A percentile compares a stretch with the other conserved stretches of the same genome.
Evolutionary conservation across 2,113 vertebrate genomes (phyloP).

Genomic region (Rafetus swinhoei): DNA sequence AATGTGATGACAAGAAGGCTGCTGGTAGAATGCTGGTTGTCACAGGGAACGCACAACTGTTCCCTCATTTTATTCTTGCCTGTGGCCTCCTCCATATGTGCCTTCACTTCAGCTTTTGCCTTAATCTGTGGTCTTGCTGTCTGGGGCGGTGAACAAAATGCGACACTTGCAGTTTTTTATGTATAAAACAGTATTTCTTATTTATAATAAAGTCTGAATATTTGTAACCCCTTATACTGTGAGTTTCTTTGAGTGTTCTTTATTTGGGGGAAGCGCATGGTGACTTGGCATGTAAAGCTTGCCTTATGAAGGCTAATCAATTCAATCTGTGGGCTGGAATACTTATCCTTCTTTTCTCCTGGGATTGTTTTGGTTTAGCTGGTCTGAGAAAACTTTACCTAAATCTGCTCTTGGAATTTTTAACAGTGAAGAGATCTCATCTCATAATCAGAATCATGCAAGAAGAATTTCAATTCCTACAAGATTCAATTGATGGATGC

Average conservation of each 20-base stretch:
- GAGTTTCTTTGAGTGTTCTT: conserved; percentile 67
- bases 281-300: neutral
- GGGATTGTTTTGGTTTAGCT: neutral
- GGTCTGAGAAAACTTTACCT: neutral
- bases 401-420: neutral
- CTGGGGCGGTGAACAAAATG: conserved; percentile 79
- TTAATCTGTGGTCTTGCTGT: conserved; percentile 79
- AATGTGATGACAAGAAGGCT: conserved; percentile 62
- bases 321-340: neutral
- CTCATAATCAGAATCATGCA: neutral
- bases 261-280: accelerated
- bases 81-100: conserved; percentile 71
- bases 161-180: conserved; percentile 87
- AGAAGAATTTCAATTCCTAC: neutral
- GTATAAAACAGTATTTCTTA: conserved; percentile 98
- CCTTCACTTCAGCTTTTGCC: conserved; percentile 78
- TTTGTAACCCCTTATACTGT: conserved; percentile 85
- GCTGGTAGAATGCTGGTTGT: conserved; percentile 66
- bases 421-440: neutral
- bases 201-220: conserved; percentile 96
- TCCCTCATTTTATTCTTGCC: conserved; percentile 55
- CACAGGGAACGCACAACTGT: neutral
- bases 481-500: neutral
- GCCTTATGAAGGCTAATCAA: neutral
- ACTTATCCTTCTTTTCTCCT: neutral